These are phyloP conservation scores for Apolygus lucorum DNA, from an alignment of 1,140 invertebrate species.

Conservation along the genomic window DNA sequence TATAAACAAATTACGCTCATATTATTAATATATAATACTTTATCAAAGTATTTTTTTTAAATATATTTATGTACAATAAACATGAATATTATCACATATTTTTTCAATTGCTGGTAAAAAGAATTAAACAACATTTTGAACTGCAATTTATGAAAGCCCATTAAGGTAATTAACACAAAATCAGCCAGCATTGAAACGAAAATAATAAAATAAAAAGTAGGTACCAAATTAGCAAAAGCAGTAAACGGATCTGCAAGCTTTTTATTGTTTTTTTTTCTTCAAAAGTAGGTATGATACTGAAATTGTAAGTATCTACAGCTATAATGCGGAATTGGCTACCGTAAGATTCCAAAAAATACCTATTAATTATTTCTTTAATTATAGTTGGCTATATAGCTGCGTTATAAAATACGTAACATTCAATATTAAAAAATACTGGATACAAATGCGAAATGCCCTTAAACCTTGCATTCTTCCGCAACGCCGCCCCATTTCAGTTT, in stretches of 20 bases:
- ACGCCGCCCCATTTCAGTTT: constrained; percentile 87
- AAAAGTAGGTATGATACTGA: not conserved
- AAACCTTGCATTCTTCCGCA: constrained; percentile 64
- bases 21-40: not conserved
- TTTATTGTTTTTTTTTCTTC: too few relatives aligned
- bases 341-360: not conserved
- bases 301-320: not conserved
- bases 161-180: not conserved
- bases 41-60: not conserved
- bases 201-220: too few relatives aligned
- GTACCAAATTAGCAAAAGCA: not conserved
- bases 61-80: not conserved
- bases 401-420: constrained; percentile 7
- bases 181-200: not conserved
- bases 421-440: not conserved
- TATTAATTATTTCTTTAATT: constrained; percentile 6
- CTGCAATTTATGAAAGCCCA: constrained; percentile 5
- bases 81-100: constrained; percentile 10
- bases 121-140: not conserved
- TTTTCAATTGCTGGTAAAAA: constrained; percentile 3
- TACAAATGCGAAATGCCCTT: not conserved
- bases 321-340: not conserved
- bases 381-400: not conserved
- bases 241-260: not conserved
- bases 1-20: not conserved